phyloP scores from a whole-genome alignment of 2,888 invertebrate genomes.

The Caenorhabditis sp. region DNA sequence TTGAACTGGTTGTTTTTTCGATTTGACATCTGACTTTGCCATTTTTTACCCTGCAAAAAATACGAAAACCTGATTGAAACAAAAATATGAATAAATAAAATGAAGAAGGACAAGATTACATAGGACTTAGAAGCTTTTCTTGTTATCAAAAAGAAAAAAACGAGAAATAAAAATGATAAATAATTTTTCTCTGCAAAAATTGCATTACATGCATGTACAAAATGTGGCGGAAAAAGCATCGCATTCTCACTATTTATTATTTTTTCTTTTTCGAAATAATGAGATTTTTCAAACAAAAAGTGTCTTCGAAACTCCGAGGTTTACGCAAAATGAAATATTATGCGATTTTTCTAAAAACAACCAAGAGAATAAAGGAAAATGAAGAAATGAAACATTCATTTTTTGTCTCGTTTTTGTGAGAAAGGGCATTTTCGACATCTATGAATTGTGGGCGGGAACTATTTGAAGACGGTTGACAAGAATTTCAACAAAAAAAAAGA shows the following conservation, averaged over 20 bases:
- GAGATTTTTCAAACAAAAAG: too few species aligned
- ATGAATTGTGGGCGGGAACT: background rate
- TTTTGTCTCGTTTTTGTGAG: background rate
- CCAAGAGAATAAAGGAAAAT: background rate
- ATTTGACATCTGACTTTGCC: background rate
- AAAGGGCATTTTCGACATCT: background rate
- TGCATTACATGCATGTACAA: too few species aligned
- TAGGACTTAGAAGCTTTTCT: background rate
- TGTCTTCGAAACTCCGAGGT: too few species aligned
- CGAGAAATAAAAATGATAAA: background rate
- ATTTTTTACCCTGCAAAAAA: background rate
- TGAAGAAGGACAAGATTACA: background rate
- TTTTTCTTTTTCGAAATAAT: too few species aligned
- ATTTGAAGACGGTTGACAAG: too few species aligned
- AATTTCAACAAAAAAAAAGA: too few species aligned
- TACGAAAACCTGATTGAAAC: background rate
- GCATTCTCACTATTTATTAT: too few species aligned
- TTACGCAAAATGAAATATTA: background rate
- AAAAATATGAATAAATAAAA: background rate
- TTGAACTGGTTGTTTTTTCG: conserved; percentile 3
- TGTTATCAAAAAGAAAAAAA: background rate
- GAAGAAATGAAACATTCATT: background rate
- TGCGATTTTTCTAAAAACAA: background rate
- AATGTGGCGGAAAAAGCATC: too few species aligned
- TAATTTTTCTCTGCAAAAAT: background rate